Evolutionary conservation across 2,797 vertebrate species (phyloP).

Genomic region (Danio aesculapii): DNA sequence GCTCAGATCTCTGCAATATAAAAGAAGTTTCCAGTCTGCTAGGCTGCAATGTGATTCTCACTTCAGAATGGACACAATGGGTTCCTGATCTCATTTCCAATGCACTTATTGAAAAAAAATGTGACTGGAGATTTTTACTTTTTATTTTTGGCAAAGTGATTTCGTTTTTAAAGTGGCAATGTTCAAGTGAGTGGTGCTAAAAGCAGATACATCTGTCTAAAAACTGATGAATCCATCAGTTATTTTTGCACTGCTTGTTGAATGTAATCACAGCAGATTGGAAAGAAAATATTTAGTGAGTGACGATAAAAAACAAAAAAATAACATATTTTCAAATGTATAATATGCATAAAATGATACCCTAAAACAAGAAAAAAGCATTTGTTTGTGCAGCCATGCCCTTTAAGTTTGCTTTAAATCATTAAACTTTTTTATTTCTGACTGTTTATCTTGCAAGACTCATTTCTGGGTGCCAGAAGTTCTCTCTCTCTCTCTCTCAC

Average conservation of each 20-base stretch:
- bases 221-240: neutral
- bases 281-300: no score
- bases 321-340: no score
- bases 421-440: no score
- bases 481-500: no score
- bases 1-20: slow-evolving; percentile 48
- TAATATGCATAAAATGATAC: no score
- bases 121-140: neutral
- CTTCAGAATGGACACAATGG: slow-evolving; percentile 14
- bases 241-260: neutral
- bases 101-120: neutral
- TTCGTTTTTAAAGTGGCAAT: neutral
- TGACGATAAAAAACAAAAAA: neutral
- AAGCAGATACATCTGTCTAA: neutral
- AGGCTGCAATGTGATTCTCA: neutral
- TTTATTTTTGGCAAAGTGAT: no score
- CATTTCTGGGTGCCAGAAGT: no score
- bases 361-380: no score
- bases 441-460: no score
- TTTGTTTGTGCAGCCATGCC: no score
- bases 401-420: no score
- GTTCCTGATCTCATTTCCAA: slow-evolving; percentile 11
- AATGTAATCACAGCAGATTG: neutral
- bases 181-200: neutral
- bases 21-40: slow-evolving; percentile 42